These are phyloP conservation scores for Labeo calbasu DNA, from an alignment of 2,797 vertebrate species.

Conservation along the genomic window DNA sequence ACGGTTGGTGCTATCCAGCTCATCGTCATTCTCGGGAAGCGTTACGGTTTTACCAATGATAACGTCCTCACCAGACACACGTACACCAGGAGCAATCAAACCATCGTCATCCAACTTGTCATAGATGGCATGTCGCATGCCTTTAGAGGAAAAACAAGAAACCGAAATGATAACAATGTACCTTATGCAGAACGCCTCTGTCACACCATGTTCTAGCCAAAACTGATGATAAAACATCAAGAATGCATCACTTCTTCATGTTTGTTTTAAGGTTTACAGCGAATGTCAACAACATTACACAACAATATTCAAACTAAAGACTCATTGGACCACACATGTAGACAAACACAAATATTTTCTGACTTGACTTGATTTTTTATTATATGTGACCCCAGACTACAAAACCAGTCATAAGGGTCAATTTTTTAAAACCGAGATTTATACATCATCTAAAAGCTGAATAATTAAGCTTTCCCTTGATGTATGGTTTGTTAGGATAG, in stretches of 20 bases:
- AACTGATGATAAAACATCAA: neutral
- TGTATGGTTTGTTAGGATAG: no score
- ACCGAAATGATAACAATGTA: neutral
- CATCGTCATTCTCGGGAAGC: slow-evolving; percentile 93
- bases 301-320: neutral
- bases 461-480: no score
- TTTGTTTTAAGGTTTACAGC: neutral
- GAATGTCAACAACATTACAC: neutral
- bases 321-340: neutral
- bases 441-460: no score
- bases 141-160: slow-evolving; percentile 67
- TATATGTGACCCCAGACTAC: no score
- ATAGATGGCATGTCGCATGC: slow-evolving; percentile 98
- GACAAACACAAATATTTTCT: no score
- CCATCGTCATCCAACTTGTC: slow-evolving; percentile 98
- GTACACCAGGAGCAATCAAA: slow-evolving; percentile 94
- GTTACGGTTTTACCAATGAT: slow-evolving; percentile 98
- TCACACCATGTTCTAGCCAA: neutral
- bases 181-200: neutral
- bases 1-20: slow-evolving; percentile 91
- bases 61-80: slow-evolving; percentile 96
- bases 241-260: neutral
- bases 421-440: no score
- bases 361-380: neutral
- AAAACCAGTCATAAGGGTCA: no score